phyloP scores from a whole-genome alignment of 2,113 vertebrate species.

The Dermatemys mawii region DNA sequence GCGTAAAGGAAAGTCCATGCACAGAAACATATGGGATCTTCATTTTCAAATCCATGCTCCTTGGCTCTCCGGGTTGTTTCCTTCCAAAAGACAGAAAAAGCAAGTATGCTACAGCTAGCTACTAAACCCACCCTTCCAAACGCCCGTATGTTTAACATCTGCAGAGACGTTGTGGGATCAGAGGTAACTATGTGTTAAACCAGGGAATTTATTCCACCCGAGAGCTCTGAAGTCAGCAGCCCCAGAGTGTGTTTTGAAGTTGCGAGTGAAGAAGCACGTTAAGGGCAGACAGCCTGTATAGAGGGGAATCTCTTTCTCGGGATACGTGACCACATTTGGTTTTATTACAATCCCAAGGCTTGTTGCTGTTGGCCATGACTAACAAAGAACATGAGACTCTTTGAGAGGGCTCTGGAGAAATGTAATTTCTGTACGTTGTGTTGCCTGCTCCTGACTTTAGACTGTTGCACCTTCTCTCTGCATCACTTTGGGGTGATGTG shows the following conservation, averaged over 20 bases:
- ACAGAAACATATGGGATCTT: neutral
- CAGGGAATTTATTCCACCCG: neutral
- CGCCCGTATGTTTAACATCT: neutral
- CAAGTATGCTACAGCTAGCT: neutral
- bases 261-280: neutral
- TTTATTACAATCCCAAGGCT: constrained; percentile 55
- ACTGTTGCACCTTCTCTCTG: too few relatives aligned
- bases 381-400: neutral
- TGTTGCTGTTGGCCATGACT: constrained; percentile 15
- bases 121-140: neutral
- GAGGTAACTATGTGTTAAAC: neutral
- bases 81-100: neutral
- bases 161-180: neutral
- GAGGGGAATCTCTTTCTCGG: neutral
- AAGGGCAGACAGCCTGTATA: neutral
- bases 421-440: neutral
- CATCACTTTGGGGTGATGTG: neutral
- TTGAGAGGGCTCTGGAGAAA: constrained; percentile 36
- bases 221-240: neutral
- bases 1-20: neutral
- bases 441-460: neutral
- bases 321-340: constrained; percentile 6
- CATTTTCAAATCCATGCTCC: neutral
- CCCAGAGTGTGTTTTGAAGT: neutral
- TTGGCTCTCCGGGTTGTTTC: neutral